phyloP scores from a whole-genome alignment of 2,888 invertebrate genomes.

The Pilophorus perplexus region DNA sequence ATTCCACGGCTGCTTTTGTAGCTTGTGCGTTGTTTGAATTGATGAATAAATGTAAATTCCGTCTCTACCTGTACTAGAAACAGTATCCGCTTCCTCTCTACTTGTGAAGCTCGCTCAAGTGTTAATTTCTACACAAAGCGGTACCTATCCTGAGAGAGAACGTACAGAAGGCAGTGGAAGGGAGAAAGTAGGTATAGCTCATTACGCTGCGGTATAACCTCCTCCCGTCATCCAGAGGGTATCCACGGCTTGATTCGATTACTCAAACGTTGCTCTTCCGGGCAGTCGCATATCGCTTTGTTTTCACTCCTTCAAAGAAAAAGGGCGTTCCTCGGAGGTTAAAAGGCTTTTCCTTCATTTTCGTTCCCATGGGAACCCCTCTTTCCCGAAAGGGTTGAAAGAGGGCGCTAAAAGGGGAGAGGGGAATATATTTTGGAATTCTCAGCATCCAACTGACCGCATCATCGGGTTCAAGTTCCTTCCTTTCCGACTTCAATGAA shows the following conservation, averaged over 20 bases:
- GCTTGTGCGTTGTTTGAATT: too few species aligned
- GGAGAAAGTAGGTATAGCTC: background rate
- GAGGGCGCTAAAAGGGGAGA: background rate
- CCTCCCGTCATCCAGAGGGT: background rate
- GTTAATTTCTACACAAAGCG: slow-evolving; percentile 8
- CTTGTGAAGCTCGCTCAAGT: slow-evolving; percentile 13
- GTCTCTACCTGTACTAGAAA: too few species aligned
- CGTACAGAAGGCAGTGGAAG: background rate
- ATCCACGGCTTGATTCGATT: slow-evolving; percentile 26
- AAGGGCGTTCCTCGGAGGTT: slow-evolving; percentile 5
- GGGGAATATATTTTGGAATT: slow-evolving; percentile 30
- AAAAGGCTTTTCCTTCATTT: slow-evolving; percentile 7
- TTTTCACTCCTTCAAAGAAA: slow-evolving; percentile 34
- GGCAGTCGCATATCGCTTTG: slow-evolving; percentile 28
- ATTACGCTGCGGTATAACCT: slow-evolving; percentile 11
- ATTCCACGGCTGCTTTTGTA: too few species aligned
- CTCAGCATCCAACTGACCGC: slow-evolving; percentile 31
- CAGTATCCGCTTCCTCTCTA: too few species aligned
- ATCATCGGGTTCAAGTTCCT: slow-evolving; percentile 15
- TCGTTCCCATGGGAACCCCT: slow-evolving; percentile 9
- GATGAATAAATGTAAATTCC: too few species aligned
- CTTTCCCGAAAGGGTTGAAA: slow-evolving; percentile 5
- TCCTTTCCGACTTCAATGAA: slow-evolving; percentile 19
- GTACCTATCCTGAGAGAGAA: slow-evolving; percentile 9
- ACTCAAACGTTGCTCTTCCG: slow-evolving; percentile 30